These are phyloP conservation scores for Papilio dardanus DNA, from an alignment of 1,140 invertebrate genomes.

Conservation along the genomic window DNA sequence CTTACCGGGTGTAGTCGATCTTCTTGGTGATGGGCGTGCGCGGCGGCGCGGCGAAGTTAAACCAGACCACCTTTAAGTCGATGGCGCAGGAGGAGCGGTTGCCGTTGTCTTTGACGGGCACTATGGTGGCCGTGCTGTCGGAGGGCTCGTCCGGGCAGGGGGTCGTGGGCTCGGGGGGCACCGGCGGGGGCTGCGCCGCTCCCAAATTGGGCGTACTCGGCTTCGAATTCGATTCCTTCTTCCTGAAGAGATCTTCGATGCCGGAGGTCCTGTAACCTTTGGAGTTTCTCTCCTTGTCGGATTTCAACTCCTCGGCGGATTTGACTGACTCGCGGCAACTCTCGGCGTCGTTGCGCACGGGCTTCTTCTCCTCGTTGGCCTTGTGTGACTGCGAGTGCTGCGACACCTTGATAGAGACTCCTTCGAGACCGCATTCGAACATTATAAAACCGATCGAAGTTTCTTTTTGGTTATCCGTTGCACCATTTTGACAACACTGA, in stretches of 20 bases:
- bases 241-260: constrained; percentile 80
- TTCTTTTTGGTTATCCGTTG: constrained; percentile 75
- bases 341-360: constrained; percentile 69
- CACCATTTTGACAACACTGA: constrained; percentile 64
- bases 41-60: constrained; percentile 98
- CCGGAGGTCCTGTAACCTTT: constrained; percentile 69
- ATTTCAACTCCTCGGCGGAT: constrained; percentile 81
- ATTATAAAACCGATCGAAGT: constrained; percentile 96
- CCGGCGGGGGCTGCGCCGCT: constrained; percentile 60
- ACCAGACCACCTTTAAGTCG: constrained; percentile 96
- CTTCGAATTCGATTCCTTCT: constrained; percentile 76
- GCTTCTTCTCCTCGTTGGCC: constrained; percentile 85
- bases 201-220: constrained; percentile 79
- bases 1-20: constrained; percentile 95
- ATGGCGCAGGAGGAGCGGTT: constrained; percentile 92
- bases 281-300: constrained; percentile 63
- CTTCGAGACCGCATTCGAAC: constrained; percentile 98
- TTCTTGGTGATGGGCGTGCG: constrained; percentile 96
- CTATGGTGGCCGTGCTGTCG: constrained; percentile 66
- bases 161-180: constrained; percentile 61
- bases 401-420: constrained; percentile 92
- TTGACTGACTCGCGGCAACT: constrained; percentile 80
- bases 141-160: constrained; percentile 64
- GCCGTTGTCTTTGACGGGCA: constrained; percentile 83
- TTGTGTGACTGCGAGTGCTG: constrained; percentile 90